These are phyloP conservation scores for Drosophila littoralis DNA, from an alignment of 1,140 invertebrate genomes.

Conservation along the genomic window DNA sequence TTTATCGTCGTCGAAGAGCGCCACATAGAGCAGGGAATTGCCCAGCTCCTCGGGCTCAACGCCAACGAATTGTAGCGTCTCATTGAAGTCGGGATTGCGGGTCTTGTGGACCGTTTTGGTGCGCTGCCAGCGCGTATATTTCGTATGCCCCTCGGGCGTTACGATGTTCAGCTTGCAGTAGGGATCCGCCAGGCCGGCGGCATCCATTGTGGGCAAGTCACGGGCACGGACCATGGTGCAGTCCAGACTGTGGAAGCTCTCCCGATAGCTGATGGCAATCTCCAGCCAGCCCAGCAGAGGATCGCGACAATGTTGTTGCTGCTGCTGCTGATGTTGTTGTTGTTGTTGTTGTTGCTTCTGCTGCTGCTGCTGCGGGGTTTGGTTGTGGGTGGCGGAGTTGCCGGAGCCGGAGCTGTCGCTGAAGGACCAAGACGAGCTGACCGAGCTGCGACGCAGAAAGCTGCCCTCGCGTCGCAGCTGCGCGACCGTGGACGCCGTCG, in stretches of 20 bases:
- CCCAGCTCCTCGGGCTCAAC: constrained; percentile 87
- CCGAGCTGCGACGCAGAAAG: constrained; percentile 72
- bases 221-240: constrained; percentile 91
- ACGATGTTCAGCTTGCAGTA: constrained; percentile 95
- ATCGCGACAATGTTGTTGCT: constrained; percentile 71
- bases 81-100: constrained; percentile 97
- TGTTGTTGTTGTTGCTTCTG: constrained; percentile 9
- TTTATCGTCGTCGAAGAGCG: constrained; percentile 93
- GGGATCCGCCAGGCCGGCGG: constrained; percentile 95
- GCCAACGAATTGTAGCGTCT: constrained; percentile 95
- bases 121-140: constrained; percentile 80
- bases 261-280: constrained; percentile 92
- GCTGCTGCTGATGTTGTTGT: constrained; percentile 50
- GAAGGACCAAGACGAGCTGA: constrained; percentile 81
- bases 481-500: constrained; percentile 59
- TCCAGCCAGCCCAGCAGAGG: constrained; percentile 88
- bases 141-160: constrained; percentile 74
- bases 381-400: constrained; percentile 61
- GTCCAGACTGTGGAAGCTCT: constrained; percentile 90
- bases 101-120: constrained; percentile 97
- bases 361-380: constrained; percentile 23
- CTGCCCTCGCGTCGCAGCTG: constrained; percentile 73
- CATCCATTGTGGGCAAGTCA: constrained; percentile 93
- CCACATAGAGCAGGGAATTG: constrained; percentile 90
- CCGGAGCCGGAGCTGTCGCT: constrained; percentile 81